Evolutionary conservation across 1,140 invertebrate genomes (phyloP).

Genomic region (Rhyacophila brunnea): DNA sequence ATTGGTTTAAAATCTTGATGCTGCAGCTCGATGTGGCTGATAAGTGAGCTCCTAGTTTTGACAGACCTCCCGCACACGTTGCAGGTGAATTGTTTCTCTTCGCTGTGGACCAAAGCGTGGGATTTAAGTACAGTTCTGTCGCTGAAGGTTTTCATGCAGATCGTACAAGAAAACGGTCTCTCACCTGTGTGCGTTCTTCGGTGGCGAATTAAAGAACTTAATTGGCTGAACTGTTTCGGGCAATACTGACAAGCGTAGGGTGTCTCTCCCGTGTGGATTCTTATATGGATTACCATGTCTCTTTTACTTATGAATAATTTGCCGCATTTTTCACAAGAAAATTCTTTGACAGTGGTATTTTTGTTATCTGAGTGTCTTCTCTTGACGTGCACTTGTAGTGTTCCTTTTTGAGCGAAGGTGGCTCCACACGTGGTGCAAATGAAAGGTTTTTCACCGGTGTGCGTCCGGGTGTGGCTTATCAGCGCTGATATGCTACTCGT

Average conservation of each 20-base stretch:
- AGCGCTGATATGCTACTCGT: slow-evolving; percentile 38
- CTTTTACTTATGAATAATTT: slow-evolving; percentile 48
- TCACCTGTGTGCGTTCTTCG: slow-evolving; percentile 74
- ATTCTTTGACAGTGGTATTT: slow-evolving; percentile 39
- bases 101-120: slow-evolving; percentile 64
- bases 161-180: slow-evolving; percentile 62
- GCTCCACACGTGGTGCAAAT: slow-evolving; percentile 56
- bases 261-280: slow-evolving; percentile 26
- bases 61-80: slow-evolving; percentile 65
- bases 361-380: slow-evolving; percentile 48
- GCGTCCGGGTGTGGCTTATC: slow-evolving; percentile 58
- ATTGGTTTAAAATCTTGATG: slow-evolving; percentile 51
- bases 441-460: slow-evolving; percentile 56
- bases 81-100: slow-evolving; percentile 67
- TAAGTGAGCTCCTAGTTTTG: slow-evolving; percentile 51
- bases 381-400: slow-evolving; percentile 50
- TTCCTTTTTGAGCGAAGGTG: slow-evolving; percentile 51
- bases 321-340: slow-evolving; percentile 48
- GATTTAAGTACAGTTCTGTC: slow-evolving; percentile 10
- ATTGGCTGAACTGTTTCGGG: slow-evolving; percentile 17
- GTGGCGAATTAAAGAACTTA: slow-evolving; percentile 46
- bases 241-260: slow-evolving; percentile 25
- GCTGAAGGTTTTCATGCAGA: slow-evolving; percentile 66
- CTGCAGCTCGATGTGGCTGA: slow-evolving; percentile 43
- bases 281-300: slow-evolving; percentile 45